Evolutionary conservation across 92 coral and sea anemone species (phyloP).

Genomic region (Umimayanthus chanpuru): DNA sequence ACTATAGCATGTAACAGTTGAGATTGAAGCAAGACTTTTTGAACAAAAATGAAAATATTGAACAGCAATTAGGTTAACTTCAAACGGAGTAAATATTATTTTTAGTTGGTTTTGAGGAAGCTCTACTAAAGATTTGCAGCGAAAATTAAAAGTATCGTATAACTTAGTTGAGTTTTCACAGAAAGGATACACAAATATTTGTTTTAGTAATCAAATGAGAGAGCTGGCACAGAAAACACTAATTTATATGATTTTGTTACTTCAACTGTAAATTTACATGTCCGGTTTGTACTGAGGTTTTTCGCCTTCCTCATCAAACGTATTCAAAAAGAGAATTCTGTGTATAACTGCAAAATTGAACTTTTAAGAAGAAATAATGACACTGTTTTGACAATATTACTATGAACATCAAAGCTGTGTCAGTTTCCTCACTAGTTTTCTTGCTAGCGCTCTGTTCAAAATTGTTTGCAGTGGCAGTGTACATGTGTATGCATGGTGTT

Average conservation of each 20-base stretch:
- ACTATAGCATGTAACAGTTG: background rate
- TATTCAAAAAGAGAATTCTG: background rate
- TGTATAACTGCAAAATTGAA: background rate
- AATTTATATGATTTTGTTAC: conserved; percentile 7
- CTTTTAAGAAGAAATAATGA: background rate
- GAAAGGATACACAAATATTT: conserved; percentile 12
- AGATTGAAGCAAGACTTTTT: background rate
- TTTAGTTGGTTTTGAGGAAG: background rate
- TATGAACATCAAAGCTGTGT: background rate
- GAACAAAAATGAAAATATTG: too few species aligned
- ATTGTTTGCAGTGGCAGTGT: background rate
- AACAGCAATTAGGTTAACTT: background rate
- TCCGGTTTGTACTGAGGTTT: background rate
- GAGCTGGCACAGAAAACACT: background rate
- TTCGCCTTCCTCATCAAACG: background rate
- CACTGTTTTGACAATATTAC: background rate
- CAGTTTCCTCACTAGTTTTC: background rate
- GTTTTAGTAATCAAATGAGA: background rate
- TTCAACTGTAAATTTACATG: background rate
- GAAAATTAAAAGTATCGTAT: background rate
- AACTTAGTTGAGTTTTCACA: background rate
- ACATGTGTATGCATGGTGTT: background rate
- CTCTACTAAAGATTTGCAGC: background rate
- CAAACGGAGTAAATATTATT: background rate
- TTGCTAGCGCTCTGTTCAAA: background rate